These are phyloP conservation scores for Theretra japonica DNA, from an alignment of 2,888 invertebrate species.

Conservation along the genomic window DNA sequence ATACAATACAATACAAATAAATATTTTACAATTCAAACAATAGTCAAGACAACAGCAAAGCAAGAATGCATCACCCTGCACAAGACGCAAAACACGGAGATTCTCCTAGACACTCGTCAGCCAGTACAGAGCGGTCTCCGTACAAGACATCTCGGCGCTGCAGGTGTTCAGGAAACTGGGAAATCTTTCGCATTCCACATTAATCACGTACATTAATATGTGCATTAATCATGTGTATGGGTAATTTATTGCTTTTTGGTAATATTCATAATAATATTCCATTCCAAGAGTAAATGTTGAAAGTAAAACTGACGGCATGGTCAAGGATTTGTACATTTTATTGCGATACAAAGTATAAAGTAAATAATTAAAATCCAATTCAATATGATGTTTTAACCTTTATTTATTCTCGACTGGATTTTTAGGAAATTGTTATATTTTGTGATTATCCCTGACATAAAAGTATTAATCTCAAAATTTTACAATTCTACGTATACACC, in stretches of 20 bases:
- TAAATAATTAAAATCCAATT: too few species aligned
- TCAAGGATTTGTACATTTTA: too few species aligned
- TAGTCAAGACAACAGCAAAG: neutral
- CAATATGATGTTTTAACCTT: too few species aligned
- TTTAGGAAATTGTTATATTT: too few species aligned
- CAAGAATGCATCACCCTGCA: neutral
- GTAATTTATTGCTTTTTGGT: neutral
- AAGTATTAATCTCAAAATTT: too few species aligned
- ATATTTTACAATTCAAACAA: neutral
- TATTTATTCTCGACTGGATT: too few species aligned
- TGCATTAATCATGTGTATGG: neutral
- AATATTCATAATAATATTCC: neutral
- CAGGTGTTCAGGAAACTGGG: slow-evolving; percentile 21
- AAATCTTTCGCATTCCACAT: slow-evolving; percentile 9
- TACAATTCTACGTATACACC: too few species aligned
- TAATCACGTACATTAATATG: slow-evolving; percentile 4
- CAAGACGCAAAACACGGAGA: neutral
- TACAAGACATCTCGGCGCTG: slow-evolving; percentile 2
- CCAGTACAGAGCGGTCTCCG: neutral
- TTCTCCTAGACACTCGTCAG: neutral
- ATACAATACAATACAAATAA: too few species aligned
- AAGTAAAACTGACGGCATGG: too few species aligned
- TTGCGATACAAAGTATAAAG: too few species aligned
- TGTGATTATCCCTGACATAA: too few species aligned
- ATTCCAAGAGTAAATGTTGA: too few species aligned